Evolutionary conservation across 2,888 invertebrate genomes (phyloP).

Genomic region (Scaptomyza caliginosa): DNA sequence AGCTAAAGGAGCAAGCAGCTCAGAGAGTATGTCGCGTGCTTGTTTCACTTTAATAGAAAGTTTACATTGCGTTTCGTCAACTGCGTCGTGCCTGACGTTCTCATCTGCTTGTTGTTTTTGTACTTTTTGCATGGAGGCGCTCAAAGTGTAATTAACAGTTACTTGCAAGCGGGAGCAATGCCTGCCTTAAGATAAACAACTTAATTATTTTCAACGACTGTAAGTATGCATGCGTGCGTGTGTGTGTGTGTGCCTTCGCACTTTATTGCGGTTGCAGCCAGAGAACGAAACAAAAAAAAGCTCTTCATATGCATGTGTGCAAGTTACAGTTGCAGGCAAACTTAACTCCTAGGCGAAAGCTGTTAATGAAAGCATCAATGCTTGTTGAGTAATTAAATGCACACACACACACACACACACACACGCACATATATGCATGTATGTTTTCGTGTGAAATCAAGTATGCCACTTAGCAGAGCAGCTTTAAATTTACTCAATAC

Average conservation of each 20-base stretch:
- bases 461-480: slow-evolving; percentile 37
- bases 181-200: slow-evolving; percentile 76
- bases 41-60: slow-evolving; percentile 66
- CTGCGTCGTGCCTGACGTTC: not conserved
- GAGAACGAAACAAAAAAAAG: slow-evolving; percentile 1
- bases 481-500: slow-evolving; percentile 31
- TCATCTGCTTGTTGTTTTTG: not conserved
- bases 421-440: not conserved
- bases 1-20: not conserved
- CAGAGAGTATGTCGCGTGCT: slow-evolving; percentile 16
- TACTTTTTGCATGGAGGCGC: slow-evolving; percentile 49
- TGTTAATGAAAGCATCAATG: slow-evolving; percentile 51
- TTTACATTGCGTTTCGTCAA: slow-evolving; percentile 47
- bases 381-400: slow-evolving; percentile 57
- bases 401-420: slow-evolving; percentile 8
- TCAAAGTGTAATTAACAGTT: slow-evolving; percentile 68
- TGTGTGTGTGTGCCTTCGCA: slow-evolving; percentile 26
- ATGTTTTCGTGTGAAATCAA: slow-evolving; percentile 9
- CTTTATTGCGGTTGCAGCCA: slow-evolving; percentile 44
- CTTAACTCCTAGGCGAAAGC: slow-evolving; percentile 11
- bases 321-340: slow-evolving; percentile 31
- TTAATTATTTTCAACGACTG: slow-evolving; percentile 66
- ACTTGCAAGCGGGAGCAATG: slow-evolving; percentile 64
- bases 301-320: slow-evolving; percentile 30
- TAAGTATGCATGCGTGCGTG: slow-evolving; percentile 16